phyloP scores from a whole-genome alignment of 30 jellyfish, hydroid and myxozoan genomes.

The Aurelia aurita complex sp. Pacific region DNA sequence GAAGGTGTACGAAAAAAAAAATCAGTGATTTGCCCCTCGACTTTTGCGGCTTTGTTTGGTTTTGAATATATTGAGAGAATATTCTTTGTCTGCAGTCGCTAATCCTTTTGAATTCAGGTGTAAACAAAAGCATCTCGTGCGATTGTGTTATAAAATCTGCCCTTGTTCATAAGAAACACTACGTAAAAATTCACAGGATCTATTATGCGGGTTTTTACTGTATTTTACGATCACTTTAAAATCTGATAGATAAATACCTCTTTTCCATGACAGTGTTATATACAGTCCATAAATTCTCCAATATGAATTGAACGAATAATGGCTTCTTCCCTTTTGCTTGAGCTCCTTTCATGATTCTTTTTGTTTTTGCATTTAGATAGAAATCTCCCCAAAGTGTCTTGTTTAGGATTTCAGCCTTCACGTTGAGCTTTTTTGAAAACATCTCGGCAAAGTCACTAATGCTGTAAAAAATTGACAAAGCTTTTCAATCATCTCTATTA shows the following conservation, averaged over 20 bases:
- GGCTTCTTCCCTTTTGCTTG: conserved; percentile 94
- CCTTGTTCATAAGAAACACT: too few relatives aligned
- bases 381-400: conserved; percentile 98
- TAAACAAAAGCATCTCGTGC: too few relatives aligned
- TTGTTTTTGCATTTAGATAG: conserved; percentile 81
- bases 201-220: too few relatives aligned
- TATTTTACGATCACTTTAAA: too few relatives aligned
- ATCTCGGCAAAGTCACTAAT: conserved; percentile 84
- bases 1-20: too few relatives aligned
- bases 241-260: conserved; percentile 48
- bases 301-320: conserved; percentile 87
- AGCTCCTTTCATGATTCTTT: conserved; percentile 93
- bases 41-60: too few relatives aligned
- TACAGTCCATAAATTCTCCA: conserved; percentile 90
- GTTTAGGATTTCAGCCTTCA: conserved; percentile 60
- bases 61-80: too few relatives aligned
- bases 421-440: conserved; percentile 85
- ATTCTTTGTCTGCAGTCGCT: too few relatives aligned
- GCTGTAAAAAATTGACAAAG: conserved; percentile 33
- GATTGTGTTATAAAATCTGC: too few relatives aligned
- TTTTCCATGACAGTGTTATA: conserved; percentile 88
- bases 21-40: too few relatives aligned
- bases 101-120: too few relatives aligned
- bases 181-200: too few relatives aligned
- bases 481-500: neutral